Conservation (phyloP, 2,113 vertebrate genomes). For the Oryzias melastigma region DNA sequence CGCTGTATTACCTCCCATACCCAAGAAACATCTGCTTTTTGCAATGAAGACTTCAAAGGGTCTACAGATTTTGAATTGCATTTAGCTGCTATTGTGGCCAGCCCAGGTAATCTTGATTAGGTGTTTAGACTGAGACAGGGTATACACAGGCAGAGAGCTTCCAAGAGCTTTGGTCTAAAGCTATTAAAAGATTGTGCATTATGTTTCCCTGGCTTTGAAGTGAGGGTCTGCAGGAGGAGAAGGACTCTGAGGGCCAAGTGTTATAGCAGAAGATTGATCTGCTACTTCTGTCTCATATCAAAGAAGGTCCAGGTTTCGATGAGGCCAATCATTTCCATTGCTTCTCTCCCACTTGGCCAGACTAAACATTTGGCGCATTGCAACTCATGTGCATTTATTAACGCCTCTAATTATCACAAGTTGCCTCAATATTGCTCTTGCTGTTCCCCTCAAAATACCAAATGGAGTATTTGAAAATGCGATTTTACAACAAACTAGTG, state of each 20-base stretch:
- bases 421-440: conserved; percentile 47
- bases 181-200: conserved; percentile 99
- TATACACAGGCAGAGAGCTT: conserved; percentile 87
- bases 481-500: background rate
- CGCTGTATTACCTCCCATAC: conserved; percentile 92
- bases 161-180: conserved; percentile 97
- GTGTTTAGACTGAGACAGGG: conserved; percentile 98
- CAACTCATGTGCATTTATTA: conserved; percentile 81
- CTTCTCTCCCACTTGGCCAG: conserved; percentile 71
- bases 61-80: conserved; percentile 95
- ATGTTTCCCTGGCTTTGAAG: conserved; percentile 99
- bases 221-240: conserved; percentile 89
- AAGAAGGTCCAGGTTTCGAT: conserved; percentile 77
- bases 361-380: conserved; percentile 81
- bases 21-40: conserved; percentile 92
- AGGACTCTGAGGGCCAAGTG: conserved; percentile 86
- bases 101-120: conserved; percentile 97
- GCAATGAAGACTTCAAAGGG: conserved; percentile 97
- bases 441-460: conserved; percentile 60
- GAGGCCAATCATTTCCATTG: conserved; percentile 81
- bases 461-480: conserved; percentile 60
- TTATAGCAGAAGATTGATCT: conserved; percentile 89
- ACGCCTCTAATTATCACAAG: conserved; percentile 77
- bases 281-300: conserved; percentile 86
- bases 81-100: conserved; percentile 99